Evolutionary conservation across 2,888 invertebrate genomes (phyloP).

Genomic region (Pristionchus entomophagus): DNA sequence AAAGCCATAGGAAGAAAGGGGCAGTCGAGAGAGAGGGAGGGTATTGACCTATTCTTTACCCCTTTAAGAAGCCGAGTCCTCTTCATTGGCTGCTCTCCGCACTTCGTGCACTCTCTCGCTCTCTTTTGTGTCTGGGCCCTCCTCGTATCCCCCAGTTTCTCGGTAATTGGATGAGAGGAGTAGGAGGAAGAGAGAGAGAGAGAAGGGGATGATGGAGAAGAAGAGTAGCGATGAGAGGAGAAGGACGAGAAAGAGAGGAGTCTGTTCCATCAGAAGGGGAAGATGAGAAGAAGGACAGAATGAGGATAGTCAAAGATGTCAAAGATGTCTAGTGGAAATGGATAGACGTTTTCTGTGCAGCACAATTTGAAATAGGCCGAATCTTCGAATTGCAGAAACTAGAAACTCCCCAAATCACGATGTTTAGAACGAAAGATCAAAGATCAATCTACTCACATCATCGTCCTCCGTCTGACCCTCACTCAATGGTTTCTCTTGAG

Average conservation of each 20-base stretch:
- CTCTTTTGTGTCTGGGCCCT: constrained; percentile 15
- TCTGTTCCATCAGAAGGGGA: background rate
- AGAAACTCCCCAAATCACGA: no score
- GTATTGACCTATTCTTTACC: constrained; percentile 44
- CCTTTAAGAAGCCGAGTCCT: constrained; percentile 36
- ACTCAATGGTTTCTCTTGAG: background rate
- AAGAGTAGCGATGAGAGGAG: background rate
- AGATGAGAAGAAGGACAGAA: background rate
- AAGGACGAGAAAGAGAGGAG: background rate
- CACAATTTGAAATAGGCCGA: no score
- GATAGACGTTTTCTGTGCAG: background rate
- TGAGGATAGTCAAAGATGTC: background rate
- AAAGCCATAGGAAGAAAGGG: background rate
- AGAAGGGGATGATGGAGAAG: background rate
- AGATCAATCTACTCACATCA: background rate
- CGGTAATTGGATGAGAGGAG: constrained; percentile 43
- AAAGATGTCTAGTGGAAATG: background rate
- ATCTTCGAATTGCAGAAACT: no score
- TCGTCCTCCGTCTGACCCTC: background rate
- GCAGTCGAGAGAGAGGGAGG: background rate
- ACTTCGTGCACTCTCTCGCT: background rate
- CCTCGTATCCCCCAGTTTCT: constrained; percentile 26
- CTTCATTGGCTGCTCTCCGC: constrained; percentile 41
- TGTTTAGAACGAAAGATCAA: no score
- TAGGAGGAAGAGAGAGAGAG: background rate